These are phyloP conservation scores for Anser cygnoides DNA, from an alignment of 2,113 vertebrate species.

Conservation along the genomic window DNA sequence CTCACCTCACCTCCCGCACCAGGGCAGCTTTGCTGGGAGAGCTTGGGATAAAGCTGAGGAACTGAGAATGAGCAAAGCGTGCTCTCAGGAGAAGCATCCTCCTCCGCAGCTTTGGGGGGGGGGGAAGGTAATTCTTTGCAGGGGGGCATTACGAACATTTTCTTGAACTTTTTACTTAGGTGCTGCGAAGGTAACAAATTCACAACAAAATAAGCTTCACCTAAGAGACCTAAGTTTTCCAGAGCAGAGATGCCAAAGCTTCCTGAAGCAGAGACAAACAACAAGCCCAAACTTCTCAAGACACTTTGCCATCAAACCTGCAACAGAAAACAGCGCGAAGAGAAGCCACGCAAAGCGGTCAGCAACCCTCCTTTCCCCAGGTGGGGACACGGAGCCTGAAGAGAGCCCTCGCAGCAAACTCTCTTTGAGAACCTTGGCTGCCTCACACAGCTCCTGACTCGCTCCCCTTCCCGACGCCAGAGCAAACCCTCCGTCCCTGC, in stretches of 20 bases:
- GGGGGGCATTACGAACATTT: not conserved
- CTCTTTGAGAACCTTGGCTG: not conserved
- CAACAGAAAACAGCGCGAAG: not conserved
- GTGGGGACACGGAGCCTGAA: not conserved
- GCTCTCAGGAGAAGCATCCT: not conserved
- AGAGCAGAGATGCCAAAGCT: not conserved
- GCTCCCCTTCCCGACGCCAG: not conserved
- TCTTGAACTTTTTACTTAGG: not conserved
- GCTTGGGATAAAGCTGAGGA: not conserved
- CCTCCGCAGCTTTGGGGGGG: accelerated
- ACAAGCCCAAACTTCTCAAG: not conserved
- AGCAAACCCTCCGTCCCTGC: not conserved
- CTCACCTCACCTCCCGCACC: not conserved
- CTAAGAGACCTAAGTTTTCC: not conserved
- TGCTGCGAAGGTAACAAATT: not conserved
- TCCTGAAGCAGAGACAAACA: not conserved
- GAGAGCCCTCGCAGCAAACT: not conserved
- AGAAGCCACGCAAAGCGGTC: not conserved
- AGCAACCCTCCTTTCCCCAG: not conserved
- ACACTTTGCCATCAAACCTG: not conserved
- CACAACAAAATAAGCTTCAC: not conserved
- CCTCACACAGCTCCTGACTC: accelerated
- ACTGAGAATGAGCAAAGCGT: not conserved
- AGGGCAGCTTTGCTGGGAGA: not conserved
- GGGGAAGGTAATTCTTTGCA: too few species aligned